Evolutionary conservation across 2,888 invertebrate species (phyloP).

Genomic region (Agrochola lota): DNA sequence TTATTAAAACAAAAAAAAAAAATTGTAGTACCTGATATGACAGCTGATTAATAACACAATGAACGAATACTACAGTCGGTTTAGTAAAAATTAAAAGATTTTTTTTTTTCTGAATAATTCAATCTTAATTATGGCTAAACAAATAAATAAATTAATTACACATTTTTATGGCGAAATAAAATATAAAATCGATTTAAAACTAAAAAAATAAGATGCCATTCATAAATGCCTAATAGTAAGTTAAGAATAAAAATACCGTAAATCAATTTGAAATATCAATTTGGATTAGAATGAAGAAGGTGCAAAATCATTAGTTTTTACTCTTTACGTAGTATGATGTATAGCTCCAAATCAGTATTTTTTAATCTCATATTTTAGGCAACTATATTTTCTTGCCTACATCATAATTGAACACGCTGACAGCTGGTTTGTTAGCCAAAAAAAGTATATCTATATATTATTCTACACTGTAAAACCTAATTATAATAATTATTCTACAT

Average conservation of each 20-base stretch:
- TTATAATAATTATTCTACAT: neutral
- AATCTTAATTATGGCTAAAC: neutral
- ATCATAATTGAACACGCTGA: neutral
- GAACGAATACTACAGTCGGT: slow-evolving; percentile 6
- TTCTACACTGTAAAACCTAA: neutral
- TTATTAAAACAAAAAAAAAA: neutral
- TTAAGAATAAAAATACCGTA: slow-evolving; percentile 23
- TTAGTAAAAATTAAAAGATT: neutral
- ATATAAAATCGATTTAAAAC: neutral
- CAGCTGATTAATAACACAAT: slow-evolving; percentile 12
- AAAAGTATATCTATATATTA: neutral
- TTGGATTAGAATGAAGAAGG: slow-evolving; percentile 25
- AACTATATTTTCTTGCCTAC: slow-evolving; percentile 33
- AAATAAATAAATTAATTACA: neutral
- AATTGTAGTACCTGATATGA: slow-evolving; percentile 15
- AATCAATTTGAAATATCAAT: slow-evolving; percentile 8
- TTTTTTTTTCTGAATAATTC: neutral
- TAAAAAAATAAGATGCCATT: slow-evolving; percentile 3
- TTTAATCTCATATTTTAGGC: slow-evolving; percentile 31
- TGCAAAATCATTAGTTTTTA: slow-evolving; percentile 18
- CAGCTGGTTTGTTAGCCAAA: neutral
- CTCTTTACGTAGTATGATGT: slow-evolving; percentile 11
- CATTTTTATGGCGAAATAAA: neutral
- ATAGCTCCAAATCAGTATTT: slow-evolving; percentile 53
- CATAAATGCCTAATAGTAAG: slow-evolving; percentile 28